phyloP scores from a whole-genome alignment of 2,888 invertebrate species.

The Boloria selene region DNA sequence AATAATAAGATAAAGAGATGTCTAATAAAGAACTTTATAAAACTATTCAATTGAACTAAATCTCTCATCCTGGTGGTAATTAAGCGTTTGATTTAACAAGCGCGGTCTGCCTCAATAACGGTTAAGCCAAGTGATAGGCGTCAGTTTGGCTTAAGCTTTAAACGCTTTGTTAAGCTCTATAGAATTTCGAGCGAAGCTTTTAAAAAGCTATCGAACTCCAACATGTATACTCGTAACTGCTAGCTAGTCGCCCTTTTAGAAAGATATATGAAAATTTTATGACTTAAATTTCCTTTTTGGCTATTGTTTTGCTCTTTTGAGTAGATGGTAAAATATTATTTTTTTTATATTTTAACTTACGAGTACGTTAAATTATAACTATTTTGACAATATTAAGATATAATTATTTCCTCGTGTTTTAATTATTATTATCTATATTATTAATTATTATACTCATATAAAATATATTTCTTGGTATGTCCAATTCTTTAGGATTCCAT shows the following conservation, averaged over 20 bases:
- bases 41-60: slow-evolving; percentile 26
- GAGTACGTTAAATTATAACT: too few relatives aligned
- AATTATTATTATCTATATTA: too few relatives aligned
- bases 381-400: too few relatives aligned
- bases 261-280: slow-evolving; percentile 18
- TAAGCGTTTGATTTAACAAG: slow-evolving; percentile 34
- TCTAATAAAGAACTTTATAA: slow-evolving; percentile 17
- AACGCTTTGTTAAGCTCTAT: slow-evolving; percentile 21
- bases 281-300: slow-evolving; percentile 2
- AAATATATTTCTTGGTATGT: too few relatives aligned
- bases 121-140: slow-evolving; percentile 30
- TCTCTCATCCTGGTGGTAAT: slow-evolving; percentile 28
- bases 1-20: neutral
- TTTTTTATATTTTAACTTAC: too few relatives aligned
- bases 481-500: too few relatives aligned
- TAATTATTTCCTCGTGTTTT: too few relatives aligned
- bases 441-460: too few relatives aligned
- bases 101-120: slow-evolving; percentile 34
- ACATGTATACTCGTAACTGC: slow-evolving; percentile 13
- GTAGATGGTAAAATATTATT: too few relatives aligned
- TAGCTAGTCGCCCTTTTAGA: neutral
- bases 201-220: slow-evolving; percentile 20
- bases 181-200: slow-evolving; percentile 19
- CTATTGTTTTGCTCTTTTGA: neutral
- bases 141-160: slow-evolving; percentile 49